Percentiles rank a stretch among this genome's conserved stretches.
These are phyloP conservation scores for Bovichtus diacanthus DNA, from an alignment of 2,797 vertebrate species.

Conservation along the genomic window DNA sequence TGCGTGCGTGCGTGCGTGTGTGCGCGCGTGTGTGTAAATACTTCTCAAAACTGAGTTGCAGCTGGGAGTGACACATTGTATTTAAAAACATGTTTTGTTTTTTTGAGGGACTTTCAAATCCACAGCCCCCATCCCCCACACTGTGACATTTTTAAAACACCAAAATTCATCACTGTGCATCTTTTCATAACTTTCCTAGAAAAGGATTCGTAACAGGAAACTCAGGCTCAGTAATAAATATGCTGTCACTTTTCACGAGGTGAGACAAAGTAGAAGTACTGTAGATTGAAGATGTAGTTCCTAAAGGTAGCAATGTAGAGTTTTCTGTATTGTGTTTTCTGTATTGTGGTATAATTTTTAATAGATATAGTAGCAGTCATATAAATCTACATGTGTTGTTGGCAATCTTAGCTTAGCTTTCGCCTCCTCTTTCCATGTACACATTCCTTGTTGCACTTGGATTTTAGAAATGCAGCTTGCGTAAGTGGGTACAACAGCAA, in stretches of 20 bases:
- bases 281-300: slow-evolving; percentile 32
- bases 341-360: not conserved
- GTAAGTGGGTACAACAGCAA: not conserved
- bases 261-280: slow-evolving; percentile 72
- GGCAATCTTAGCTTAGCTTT: not conserved
- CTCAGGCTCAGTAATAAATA: slow-evolving; percentile 84
- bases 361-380: not conserved
- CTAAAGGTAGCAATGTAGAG: slow-evolving; percentile 17
- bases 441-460: not conserved
- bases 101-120: not conserved
- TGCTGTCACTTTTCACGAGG: slow-evolving; percentile 85
- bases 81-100: not conserved
- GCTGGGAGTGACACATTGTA: not conserved
- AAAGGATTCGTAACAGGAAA: slow-evolving; percentile 81
- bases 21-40: not conserved
- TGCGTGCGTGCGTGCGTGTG: not conserved
- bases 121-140: too few species aligned
- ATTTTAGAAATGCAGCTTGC: not conserved
- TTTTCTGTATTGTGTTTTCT: slow-evolving; percentile 11
- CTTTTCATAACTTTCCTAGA: slow-evolving; percentile 75
- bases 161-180: slow-evolving; percentile 28
- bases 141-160: not conserved
- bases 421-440: not conserved
- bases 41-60: not conserved
- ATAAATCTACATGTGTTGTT: not conserved